phyloP scores from a whole-genome alignment of 2,113 vertebrate genomes.

The Morone saxatilis region DNA sequence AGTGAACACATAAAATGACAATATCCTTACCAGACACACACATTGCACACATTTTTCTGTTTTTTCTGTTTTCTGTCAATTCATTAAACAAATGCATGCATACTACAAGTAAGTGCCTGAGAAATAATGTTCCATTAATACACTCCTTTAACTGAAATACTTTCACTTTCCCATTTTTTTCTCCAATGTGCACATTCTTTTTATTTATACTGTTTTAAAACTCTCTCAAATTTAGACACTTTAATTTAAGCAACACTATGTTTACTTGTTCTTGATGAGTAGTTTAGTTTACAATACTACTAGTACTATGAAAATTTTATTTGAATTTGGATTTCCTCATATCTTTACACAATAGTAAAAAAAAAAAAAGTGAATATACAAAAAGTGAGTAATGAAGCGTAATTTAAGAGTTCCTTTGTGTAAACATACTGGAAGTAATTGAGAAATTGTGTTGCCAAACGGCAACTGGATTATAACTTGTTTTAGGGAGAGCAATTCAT shows the following conservation, averaged over 20 bases:
- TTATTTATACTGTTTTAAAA: too few species aligned
- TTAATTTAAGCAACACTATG: too few species aligned
- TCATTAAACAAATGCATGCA: too few species aligned
- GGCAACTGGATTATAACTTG: background rate
- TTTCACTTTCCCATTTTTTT: background rate
- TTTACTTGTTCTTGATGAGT: background rate
- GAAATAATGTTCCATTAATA: background rate
- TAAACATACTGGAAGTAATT: background rate
- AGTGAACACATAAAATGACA: background rate
- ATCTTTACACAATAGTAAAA: too few species aligned
- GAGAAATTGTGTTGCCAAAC: background rate
- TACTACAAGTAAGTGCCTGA: background rate
- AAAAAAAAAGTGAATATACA: background rate
- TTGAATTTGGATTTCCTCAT: too few species aligned
- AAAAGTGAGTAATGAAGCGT: background rate
- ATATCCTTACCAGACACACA: too few species aligned
- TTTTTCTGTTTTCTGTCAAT: too few species aligned
- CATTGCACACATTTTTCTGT: too few species aligned
- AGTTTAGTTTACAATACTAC: background rate
- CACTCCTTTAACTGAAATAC: background rate
- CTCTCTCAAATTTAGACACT: too few species aligned
- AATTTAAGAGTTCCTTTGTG: background rate
- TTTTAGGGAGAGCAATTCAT: background rate
- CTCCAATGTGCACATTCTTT: background rate
- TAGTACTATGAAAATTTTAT: too few species aligned